Evolutionary conservation across 2,113 vertebrate species (phyloP), one percentile per base, ranked within the genome.

Genomic region (Struthio camelus): DNA sequence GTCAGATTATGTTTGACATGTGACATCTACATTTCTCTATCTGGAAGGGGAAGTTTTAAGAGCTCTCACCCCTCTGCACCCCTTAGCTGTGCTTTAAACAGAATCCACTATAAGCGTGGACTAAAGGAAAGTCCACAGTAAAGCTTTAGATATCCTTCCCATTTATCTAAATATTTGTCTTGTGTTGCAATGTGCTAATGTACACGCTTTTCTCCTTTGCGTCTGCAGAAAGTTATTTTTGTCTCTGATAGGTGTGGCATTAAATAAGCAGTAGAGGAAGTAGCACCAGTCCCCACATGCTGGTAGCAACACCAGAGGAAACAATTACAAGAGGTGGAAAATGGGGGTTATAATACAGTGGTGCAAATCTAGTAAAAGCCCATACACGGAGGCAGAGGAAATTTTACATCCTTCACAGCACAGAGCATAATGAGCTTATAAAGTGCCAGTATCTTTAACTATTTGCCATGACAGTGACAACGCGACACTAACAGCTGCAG

Each of bases 11-110:
- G 0, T 77, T 95, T 94, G 91, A 95, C 91, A 88, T 64, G 71
- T 64, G 71, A 95, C 91, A 95, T 94, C 54, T 87, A 62, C 88
- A 97, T 80, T 90, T 80, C 89, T 93, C 91, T 83, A 87, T 89
- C 79, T 91, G 78, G 72, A 91, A 65, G 22, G 28, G 54, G 87
- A 85, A 66, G 94, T 94, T 88, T 59, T 91, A 66, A 79, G 87
- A 94, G 58, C 32, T 85, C 79, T 87, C 66, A 34, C 78, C 91
- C 65, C 38, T 76, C 81, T 80, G 34, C 50, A 65, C 44, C 53
- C 58, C 62, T 91, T 87, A 89, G 62, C 84, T 91, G 80, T 34
- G 23, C 93, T 94, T 93, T 96, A 79, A 94, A 87, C 40, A 67
- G 81, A 86, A 94, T 46, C 91, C 87, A 46, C 32, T 20, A 1